Evolutionary conservation across 2,797 vertebrate species (phyloP), one percentile per base, ranked within the genome.

Genomic region (Typhlichthys eigenmanni): DNA sequence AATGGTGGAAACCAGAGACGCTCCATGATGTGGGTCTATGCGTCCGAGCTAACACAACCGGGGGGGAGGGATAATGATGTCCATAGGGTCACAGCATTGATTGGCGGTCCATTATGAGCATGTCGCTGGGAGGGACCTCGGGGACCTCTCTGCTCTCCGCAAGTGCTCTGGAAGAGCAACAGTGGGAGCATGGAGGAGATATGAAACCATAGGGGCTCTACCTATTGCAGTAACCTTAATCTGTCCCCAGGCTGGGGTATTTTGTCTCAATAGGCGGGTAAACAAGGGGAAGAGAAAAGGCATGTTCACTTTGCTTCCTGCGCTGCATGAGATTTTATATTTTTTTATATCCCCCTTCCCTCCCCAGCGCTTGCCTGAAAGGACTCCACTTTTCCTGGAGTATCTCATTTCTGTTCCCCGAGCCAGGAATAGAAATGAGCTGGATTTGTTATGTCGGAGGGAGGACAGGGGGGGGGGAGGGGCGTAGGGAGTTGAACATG

Each of bases 41-140:
- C 66, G 68, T 62, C 50, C 17, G 48, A 13, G 19, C 62, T 47
- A n/a, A 57, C 78, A 75, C 55, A 60, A 64, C 62, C 72, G 72
- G 72, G 70, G 66, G 38, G 52, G 55, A 19, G 59, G 50, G 63
- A 81, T 83, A 71, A 83, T 82, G 62, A 85, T 81, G 70, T 80
- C 66, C 59, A 86, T 72, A 67, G 75, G 76, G 81, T 85, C 75
- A 72, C 66, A 52, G 58, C 57, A 91, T 87, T 86, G 85, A 89
- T 87, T 80, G 69, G 64, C 13, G 68, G 53, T 71, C 83, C 69
- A 81, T 86, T 86, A 83, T 8, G 29, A 57, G 69, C 67, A 69
- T 66, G 60, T 64, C 77, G 13, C 47, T 14, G 72, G 81, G 1
- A 14, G 24, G 79, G 66, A 72, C 70, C 75, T 75, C 19, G 10